Percentiles rank a stretch among this genome's conserved stretches.
phyloP scores from a whole-genome alignment of 2,113 vertebrate genomes.

The Vombatus ursinus region DNA sequence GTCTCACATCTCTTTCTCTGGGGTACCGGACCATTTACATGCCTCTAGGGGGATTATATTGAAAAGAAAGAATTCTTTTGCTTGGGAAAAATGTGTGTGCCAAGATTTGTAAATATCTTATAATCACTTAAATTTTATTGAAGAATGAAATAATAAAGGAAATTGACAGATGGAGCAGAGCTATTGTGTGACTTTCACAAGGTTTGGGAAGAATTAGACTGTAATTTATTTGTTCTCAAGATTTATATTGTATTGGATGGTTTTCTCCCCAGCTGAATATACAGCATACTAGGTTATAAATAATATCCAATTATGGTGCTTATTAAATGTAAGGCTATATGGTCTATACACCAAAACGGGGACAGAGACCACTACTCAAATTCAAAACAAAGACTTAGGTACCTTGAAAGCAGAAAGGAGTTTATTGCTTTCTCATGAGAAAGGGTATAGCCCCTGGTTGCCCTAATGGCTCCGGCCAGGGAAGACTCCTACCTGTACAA shows the following conservation, averaged over 20 bases:
- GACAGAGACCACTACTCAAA: too few species aligned
- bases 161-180: slow-evolving; percentile 4
- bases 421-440: too few species aligned
- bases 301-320: slow-evolving; percentile 3
- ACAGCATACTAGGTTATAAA: background rate
- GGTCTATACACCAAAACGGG: background rate
- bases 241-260: slow-evolving; percentile 20
- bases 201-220: slow-evolving; percentile 1
- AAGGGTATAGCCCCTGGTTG: too few species aligned
- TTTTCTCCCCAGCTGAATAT: background rate
- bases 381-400: too few species aligned
- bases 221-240: slow-evolving; percentile 18
- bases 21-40: background rate
- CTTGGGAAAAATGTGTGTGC: background rate
- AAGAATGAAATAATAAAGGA: background rate
- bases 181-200: slow-evolving; percentile 20
- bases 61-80: background rate
- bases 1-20: background rate
- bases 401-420: too few species aligned
- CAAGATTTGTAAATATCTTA: background rate
- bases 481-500: too few species aligned
- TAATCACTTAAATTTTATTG: background rate
- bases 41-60: background rate
- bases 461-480: too few species aligned
- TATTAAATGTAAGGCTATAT: background rate